Conservation (phyloP, 2,113 vertebrate genomes). For the Rhinichthys klamathensis region DNA sequence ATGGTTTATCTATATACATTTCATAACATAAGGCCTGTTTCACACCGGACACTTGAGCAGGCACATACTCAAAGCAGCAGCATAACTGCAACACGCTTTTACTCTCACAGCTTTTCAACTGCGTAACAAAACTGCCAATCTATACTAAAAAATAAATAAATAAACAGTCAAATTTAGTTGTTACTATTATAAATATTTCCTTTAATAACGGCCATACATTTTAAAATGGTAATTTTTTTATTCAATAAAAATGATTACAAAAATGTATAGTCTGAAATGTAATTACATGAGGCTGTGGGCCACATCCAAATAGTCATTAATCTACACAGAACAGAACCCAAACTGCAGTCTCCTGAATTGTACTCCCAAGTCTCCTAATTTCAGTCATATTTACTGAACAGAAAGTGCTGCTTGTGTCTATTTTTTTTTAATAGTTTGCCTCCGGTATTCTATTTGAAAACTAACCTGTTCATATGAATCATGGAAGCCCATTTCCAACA, state of each 20-base stretch:
- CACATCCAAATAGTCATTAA: not conserved
- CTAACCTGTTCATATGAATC: not conserved
- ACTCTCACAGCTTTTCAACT: not conserved
- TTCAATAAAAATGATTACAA: not conserved
- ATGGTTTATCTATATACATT: not conserved
- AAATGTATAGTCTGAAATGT: not conserved
- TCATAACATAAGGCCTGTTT: not conserved
- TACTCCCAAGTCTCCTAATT: not conserved
- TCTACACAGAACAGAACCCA: not conserved
- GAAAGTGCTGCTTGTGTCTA: not conserved
- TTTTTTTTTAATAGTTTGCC: not conserved
- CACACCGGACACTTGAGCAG: not conserved
- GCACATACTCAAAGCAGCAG: not conserved
- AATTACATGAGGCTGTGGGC: not conserved
- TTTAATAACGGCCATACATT: not conserved
- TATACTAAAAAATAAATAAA: no score
- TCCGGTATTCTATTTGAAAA: not conserved
- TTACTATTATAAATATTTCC: not conserved
- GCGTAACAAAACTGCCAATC: not conserved
- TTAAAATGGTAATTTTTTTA: not conserved
- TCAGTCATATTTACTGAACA: not conserved
- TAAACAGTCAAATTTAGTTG: not conserved
- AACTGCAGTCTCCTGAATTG: no score
- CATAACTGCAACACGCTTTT: not conserved
- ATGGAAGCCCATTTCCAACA: not conserved